Base-by-base conservation (phyloP, 2,113 vertebrate genomes). In the Echinops telfairi region DNA sequence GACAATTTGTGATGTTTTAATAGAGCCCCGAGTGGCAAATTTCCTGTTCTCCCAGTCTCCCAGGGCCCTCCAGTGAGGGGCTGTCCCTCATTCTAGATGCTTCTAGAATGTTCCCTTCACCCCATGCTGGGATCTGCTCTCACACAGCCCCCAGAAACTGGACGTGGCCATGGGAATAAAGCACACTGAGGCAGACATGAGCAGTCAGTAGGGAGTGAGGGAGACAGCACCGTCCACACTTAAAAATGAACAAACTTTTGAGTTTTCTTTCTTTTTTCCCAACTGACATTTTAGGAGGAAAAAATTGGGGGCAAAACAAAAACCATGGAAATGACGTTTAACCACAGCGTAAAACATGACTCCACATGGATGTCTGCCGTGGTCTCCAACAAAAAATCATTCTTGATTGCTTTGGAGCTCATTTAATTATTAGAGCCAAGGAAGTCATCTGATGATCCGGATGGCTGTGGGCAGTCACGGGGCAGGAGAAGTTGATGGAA, bases 381-480 rank as follows among this genome's bases (percentile, higher is more conserved):
- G 66, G 31, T 19, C 81, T 83, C 77, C 60, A 58, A 85, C 27
- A 76, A 57, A 79, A 83, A 91, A 91, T 58, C 22, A 62, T 62
- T 36, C 3, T 20, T 88, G 43, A 80, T 5, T 25, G 53, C 78
- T 90, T 88, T 66, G 81, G 82, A 91, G 40, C 2, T 95, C 19
- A 64, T 43, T 85, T 81, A 91, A 83, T 88, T 95, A 70, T 43
- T 88, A 70, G 40, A 93, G 40, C 10, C 71, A 82, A 89, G 62
- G 7, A 17, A 86, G 22, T 11, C 40, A 31, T 86, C 80, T 94
- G 53, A 71, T 43, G 80, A 84, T 19, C 31, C 90, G 70, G 40
- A 53, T 53, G 47, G 86, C 57, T 88, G 22, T 57, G 84, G 68
- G 75, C 84, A 23, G 64, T 29, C 58, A 53, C 4, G 22, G 62